Base-by-base conservation (phyloP, 2,888 invertebrate species). In the Myopa tessellatipennis region DNA sequence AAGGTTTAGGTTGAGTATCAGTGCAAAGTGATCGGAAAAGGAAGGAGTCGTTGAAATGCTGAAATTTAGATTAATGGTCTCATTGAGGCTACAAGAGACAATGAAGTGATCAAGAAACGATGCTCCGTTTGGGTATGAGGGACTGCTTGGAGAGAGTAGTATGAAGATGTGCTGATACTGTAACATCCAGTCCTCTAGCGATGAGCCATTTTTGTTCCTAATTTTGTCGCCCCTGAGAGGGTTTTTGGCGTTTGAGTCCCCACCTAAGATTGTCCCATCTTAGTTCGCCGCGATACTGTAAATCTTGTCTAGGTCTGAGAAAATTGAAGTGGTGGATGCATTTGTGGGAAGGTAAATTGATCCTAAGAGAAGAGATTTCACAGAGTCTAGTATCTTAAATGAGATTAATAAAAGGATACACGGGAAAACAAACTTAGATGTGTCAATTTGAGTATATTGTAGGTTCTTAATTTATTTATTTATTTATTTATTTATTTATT, bases 321-420 rank as follows among this genome's bases (percentile, higher is more conserved):
- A n/a, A 18, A 69, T 50, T 4, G 52, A 2, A n/a, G 4, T 10
- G 6, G 12, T 16, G 18, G 69, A 4, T 7, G 45, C 18, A 18
- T 69, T 69, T n/a, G 50, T 18, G 6, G 69, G 69, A 52, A 69
- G 6, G 14, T 69, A 69, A 34, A 69, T 50, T 52, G 69, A 69
- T 10, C 69, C 69, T 7, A 69, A 12, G 4, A 69, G n/a, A 8
- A 69, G n/a, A 16, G 69, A 50, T 69, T 50, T 69, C n/a, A n/a
- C n/a, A n/a, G n/a, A n/a, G n/a, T n/a, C n/a, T n/a, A n/a, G n/a
- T n/a, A n/a, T n/a, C n/a, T n/a, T n/a, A n/a, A n/a, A n/a, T n/a
- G n/a, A n/a, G n/a, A n/a, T n/a, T n/a, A n/a, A n/a, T n/a, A n/a
- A n/a, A n/a, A n/a, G n/a, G n/a, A n/a, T n/a, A n/a, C n/a, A n/a